Conservation (phyloP, 2,113 vertebrate genomes). For the Cromileptes altivelis region DNA sequence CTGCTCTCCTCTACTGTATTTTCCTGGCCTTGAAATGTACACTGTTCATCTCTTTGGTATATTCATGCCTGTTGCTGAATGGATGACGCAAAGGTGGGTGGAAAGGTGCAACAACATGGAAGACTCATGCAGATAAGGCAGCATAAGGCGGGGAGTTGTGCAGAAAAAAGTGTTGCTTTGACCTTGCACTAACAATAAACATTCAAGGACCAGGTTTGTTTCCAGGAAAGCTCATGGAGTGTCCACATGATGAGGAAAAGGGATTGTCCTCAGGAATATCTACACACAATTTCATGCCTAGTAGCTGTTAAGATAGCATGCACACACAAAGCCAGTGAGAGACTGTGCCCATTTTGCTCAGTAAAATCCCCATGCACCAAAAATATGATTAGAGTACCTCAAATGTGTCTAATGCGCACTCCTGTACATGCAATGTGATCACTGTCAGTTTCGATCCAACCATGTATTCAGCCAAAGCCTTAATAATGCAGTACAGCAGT, state of each 20-base stretch:
- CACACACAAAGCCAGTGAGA: no score
- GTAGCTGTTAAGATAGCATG: neutral
- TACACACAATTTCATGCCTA: neutral
- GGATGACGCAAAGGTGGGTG: constrained; percentile 4
- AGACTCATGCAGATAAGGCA: neutral
- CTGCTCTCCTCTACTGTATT: neutral
- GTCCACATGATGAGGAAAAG: neutral
- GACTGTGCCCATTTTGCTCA: no score
- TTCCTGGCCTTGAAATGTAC: neutral
- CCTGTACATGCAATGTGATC: neutral
- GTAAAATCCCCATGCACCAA: no score
- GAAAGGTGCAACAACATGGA: neutral
- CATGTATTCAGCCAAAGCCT: constrained; percentile 2
- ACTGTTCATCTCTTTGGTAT: neutral
- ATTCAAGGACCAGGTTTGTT: neutral
- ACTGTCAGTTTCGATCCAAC: constrained; percentile 22
- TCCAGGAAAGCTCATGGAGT: neutral
- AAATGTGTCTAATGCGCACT: neutral
- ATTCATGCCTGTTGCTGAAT: neutral
- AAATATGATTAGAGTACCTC: neutral
- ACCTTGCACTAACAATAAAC: neutral
- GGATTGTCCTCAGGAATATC: neutral
- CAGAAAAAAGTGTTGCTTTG: neutral
- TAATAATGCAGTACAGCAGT: constrained; percentile 18
- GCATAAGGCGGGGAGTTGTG: neutral